These are phyloP conservation scores for Gibbula magus DNA, from an alignment of 2,888 invertebrate genomes.

Conservation along the genomic window DNA sequence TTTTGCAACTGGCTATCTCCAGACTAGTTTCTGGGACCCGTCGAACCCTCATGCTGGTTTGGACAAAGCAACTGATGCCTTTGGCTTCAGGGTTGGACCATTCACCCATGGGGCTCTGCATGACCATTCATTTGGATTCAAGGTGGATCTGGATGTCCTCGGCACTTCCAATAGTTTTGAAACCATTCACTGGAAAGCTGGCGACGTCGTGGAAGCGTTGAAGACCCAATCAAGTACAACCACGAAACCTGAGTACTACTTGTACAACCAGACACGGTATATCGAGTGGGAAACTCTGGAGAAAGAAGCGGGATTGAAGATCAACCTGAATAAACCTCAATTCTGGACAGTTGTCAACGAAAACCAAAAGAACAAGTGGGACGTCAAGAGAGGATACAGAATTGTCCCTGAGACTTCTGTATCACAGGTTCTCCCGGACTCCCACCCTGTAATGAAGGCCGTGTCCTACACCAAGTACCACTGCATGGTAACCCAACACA, in stretches of 20 bases:
- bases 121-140: slow-evolving; percentile 49
- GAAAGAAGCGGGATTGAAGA: slow-evolving; percentile 39
- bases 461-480: slow-evolving; percentile 55
- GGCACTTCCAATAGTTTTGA: slow-evolving; percentile 46
- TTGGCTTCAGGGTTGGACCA: slow-evolving; percentile 49
- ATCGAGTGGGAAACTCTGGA: slow-evolving; percentile 40
- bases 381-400: slow-evolving; percentile 42
- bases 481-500: slow-evolving; percentile 47
- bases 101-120: slow-evolving; percentile 45
- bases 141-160: slow-evolving; percentile 52
- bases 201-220: slow-evolving; percentile 39
- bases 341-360: slow-evolving; percentile 51
- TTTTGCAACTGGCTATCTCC: slow-evolving; percentile 52
- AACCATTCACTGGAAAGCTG: slow-evolving; percentile 45
- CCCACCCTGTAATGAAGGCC: slow-evolving; percentile 44
- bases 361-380: slow-evolving; percentile 49
- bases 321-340: slow-evolving; percentile 41
- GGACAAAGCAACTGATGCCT: slow-evolving; percentile 46
- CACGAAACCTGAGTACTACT: slow-evolving; percentile 37
- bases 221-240: slow-evolving; percentile 36
- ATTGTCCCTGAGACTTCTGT: slow-evolving; percentile 39
- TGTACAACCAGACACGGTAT: slow-evolving; percentile 46
- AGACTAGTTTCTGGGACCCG: slow-evolving; percentile 52
- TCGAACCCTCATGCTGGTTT: slow-evolving; percentile 41
- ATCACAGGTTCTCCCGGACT: slow-evolving; percentile 45